Evolutionary conservation across 1,140 invertebrate genomes (phyloP), one percentile per base, ranked within the genome.

Genomic region (Parapsyche elsis): DNA sequence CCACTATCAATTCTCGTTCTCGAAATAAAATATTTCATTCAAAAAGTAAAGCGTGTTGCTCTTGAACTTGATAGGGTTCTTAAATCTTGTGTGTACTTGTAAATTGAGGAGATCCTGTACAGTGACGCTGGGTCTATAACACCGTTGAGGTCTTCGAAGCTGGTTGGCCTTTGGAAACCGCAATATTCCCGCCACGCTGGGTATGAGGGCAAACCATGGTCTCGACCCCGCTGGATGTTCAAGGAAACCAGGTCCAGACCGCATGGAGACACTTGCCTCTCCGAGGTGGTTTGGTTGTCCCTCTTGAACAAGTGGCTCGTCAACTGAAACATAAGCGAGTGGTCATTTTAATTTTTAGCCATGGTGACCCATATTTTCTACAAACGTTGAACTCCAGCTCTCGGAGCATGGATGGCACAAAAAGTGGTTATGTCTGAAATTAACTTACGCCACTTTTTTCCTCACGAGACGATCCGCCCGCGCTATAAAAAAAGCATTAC

Each of bases 151-250:
- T 98, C 95, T 0, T 92, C 90, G 87, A 98, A 99, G 14, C 85
- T 92, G 12, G 85, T 87, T 0, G 94, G 93, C 57, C 89, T 88
- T 0, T 90, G 89, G 53, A 97, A 87, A 0, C 92, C 92, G 83
- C 96, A 97, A 84, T 93, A 90, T 82, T 93, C 88, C 23, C 95
- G 88, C 91, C 93, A 97, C 9, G 89, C 88, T 0, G 92, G 91
- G 87, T 98, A 98, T 0, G 93, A 86, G 0, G 95, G 93, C 19
- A 98, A 88, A 0, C 96, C 97, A 86, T 97, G 95, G 89, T 98
- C 97, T 24, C 97, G 87, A 0, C 96, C 97, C 59, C 95, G 90
- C 85, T 96, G 95, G 80, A 97, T 94, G 86, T 97, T 97, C 70
- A 97, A 88, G 0, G 95, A 94, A 0, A 96, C 94, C 81, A 97